Base-by-base conservation (phyloP, 2,888 invertebrate species). In the Erannis defoliaria region DNA sequence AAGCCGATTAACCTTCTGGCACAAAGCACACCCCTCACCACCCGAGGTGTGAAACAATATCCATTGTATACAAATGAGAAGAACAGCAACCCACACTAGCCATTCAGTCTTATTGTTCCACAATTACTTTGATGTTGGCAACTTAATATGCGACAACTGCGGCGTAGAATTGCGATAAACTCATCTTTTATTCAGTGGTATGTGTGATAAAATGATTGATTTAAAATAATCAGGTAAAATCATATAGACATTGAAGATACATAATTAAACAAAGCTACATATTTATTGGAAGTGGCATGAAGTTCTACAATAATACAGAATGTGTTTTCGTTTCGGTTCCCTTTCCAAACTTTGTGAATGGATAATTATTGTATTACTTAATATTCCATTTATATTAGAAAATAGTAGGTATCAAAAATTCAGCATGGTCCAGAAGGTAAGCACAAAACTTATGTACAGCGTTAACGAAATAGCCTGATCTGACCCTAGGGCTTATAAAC, bases 61-160 rank as follows among this genome's bases (percentile, higher is more conserved):
- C 83, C 90, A 92, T 92, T 92, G 91, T 92, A 89, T 91, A 91
- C 92, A 92, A 92, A 92, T 90, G 81, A 87, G 81, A 43, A 55
- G 62, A 63, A 63, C 54, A 55, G 26, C 29, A 42, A 23, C 70
- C 62, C 64, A 65, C 65, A 60, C 66, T 61, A 42, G 65, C 64
- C 68, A 66, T 68, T 71, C 62, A 59, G 49, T 19, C 31, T 50
- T 57, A 66, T 67, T 67, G 67, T 60, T 49, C 48, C 56, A 68
- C 71, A 67, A 71, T 68, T 58, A 64, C 67, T 68, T 70, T 64
- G 64, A 65, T 62, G 56, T 66, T 59, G 50, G 62, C 68, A 63
- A 67, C 66, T 67, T 71, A 67, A 71, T 68, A 71, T 71, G 64
- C 68, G 59, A 42, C 23, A 58, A 19, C 37, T 61, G 53, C 55